These are phyloP conservation scores for Orientallactaga bullata DNA, from an alignment of 2,113 vertebrate species.

Conservation along the genomic window DNA sequence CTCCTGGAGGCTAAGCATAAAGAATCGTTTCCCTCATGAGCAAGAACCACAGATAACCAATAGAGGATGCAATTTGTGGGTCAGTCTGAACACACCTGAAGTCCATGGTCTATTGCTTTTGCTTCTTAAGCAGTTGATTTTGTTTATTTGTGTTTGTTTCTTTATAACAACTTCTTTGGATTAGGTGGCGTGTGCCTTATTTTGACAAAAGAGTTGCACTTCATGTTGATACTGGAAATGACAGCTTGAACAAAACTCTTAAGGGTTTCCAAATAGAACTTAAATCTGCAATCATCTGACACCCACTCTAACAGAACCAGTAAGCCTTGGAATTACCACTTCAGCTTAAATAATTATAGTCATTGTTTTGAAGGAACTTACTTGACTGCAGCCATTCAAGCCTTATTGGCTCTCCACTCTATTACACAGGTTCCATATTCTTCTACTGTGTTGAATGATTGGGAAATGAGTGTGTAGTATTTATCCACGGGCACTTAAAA, in stretches of 20 bases:
- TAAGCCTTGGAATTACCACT: background rate
- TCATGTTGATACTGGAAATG: background rate
- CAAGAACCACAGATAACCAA: background rate
- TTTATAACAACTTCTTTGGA: background rate
- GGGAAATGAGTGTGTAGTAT: background rate
- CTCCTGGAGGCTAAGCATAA: background rate
- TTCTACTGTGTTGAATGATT: background rate
- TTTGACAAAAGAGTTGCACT: background rate
- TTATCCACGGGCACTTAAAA: rapidly evolving
- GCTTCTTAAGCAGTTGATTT: background rate
- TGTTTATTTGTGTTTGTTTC: too few relatives aligned
- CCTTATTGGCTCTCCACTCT: background rate
- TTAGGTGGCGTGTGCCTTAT: rapidly evolving
- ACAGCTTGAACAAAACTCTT: background rate
- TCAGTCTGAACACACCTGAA: background rate
- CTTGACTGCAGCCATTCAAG: background rate
- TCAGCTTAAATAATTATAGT: background rate
- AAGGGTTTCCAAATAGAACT: background rate
- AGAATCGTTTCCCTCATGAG: background rate
- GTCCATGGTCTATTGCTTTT: background rate
- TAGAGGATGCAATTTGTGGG: background rate
- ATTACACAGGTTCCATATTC: background rate
- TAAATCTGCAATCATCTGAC: background rate
- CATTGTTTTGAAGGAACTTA: background rate
- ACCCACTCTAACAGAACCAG: background rate